Evolutionary conservation across 2,888 invertebrate species (phyloP).

Genomic region (Nemoura dubitans): DNA sequence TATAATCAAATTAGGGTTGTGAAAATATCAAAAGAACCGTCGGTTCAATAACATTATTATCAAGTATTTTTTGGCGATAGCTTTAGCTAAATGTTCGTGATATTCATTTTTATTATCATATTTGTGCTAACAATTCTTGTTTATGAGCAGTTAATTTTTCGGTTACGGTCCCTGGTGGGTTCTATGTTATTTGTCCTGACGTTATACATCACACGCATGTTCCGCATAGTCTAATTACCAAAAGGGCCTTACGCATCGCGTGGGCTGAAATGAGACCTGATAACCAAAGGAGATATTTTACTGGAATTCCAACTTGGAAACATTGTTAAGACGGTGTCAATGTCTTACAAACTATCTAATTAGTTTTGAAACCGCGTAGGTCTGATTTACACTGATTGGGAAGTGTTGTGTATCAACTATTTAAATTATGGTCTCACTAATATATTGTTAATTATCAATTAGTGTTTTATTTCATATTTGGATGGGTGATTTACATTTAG

Average conservation of each 20-base stretch:
- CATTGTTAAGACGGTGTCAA: background rate
- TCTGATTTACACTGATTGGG: background rate
- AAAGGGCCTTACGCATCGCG: background rate
- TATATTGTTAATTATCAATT: background rate
- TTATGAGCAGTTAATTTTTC: background rate
- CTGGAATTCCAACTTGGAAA: background rate
- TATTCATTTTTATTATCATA: too few species aligned
- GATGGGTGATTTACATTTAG: background rate
- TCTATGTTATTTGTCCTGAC: background rate
- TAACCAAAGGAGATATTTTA: background rate
- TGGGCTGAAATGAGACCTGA: background rate
- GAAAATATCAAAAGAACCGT: too few species aligned
- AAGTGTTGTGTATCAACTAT: background rate
- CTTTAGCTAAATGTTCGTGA: too few species aligned
- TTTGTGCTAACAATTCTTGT: background rate
- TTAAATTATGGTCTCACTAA: background rate
- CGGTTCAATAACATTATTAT: too few species aligned
- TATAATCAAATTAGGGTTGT: too few species aligned
- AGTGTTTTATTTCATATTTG: background rate
- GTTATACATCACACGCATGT: background rate
- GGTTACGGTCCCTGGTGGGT: background rate
- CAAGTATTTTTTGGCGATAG: too few species aligned
- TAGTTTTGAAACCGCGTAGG: background rate
- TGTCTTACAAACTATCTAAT: background rate
- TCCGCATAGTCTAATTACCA: background rate